Conservation (phyloP, 2,888 invertebrate genomes). For the Cheilosia variabilis region DNA sequence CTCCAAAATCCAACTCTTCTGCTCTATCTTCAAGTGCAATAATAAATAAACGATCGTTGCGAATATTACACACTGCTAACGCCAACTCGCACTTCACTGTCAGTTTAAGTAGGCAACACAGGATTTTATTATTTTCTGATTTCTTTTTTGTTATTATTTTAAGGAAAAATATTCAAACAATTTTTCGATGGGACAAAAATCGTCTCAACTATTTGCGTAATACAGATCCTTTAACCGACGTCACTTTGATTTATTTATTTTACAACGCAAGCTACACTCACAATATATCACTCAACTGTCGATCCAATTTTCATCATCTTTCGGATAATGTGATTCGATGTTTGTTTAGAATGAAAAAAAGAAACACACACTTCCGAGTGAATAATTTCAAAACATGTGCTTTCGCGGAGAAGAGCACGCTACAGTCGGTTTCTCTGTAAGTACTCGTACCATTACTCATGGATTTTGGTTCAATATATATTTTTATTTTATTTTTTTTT, state of each 20-base stretch:
- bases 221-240: slow-evolving; percentile 33
- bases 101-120: slow-evolving; percentile 39
- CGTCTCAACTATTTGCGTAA: background rate
- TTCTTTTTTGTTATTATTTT: no score
- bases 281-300: slow-evolving; percentile 52
- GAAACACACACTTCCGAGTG: slow-evolving; percentile 33
- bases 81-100: slow-evolving; percentile 36
- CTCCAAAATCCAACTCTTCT: slow-evolving; percentile 30
- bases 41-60: slow-evolving; percentile 28
- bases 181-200: slow-evolving; percentile 4
- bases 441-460: slow-evolving; percentile 7
- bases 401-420: background rate
- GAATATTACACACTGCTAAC: slow-evolving; percentile 23
- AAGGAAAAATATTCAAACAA: slow-evolving; percentile 1
- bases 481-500: slow-evolving; percentile 1
- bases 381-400: slow-evolving; percentile 61
- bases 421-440: background rate
- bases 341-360: slow-evolving; percentile 2
- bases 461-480: slow-evolving; percentile 28
- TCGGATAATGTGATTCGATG: background rate
- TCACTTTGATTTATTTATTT: slow-evolving; percentile 8
- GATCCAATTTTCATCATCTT: slow-evolving; percentile 53
- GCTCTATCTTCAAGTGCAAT: background rate
- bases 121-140: background rate
- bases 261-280: slow-evolving; percentile 23